Evolutionary conservation across 1,140 invertebrate species (phyloP).

Genomic region (Drosophila watanabei): DNA sequence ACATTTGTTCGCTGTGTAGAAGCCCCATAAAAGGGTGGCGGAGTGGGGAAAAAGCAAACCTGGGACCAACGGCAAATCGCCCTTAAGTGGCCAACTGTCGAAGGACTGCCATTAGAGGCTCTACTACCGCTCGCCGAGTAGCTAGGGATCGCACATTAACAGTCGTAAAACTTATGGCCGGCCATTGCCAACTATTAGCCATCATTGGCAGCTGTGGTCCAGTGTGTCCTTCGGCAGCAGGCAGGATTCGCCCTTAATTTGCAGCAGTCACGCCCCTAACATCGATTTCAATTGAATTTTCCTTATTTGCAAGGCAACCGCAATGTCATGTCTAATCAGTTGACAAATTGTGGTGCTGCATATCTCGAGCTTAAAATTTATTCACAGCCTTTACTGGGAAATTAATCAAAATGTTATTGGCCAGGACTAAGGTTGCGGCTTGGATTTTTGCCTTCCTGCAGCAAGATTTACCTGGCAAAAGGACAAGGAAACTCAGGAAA

Average conservation of each 20-base stretch:
- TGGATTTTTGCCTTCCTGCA: neutral
- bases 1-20: neutral
- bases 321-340: slow-evolving; percentile 11
- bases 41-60: neutral
- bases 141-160: slow-evolving; percentile 43
- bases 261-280: neutral
- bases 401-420: slow-evolving; percentile 15
- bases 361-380: neutral
- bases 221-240: slow-evolving; percentile 2
- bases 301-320: slow-evolving; percentile 3
- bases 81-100: slow-evolving; percentile 34
- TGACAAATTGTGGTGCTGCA: slow-evolving; percentile 4
- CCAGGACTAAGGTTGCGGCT: neutral
- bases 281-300: slow-evolving; percentile 7
- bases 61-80: slow-evolving; percentile 23
- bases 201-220: slow-evolving; percentile 67
- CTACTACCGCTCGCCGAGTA: slow-evolving; percentile 5
- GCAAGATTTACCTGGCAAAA: neutral
- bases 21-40: slow-evolving; percentile 27
- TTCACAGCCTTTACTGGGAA: slow-evolving; percentile 2
- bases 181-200: slow-evolving; percentile 60
- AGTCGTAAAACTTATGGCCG: slow-evolving; percentile 61
- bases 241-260: slow-evolving; percentile 15
- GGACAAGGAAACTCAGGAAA: neutral
- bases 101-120: slow-evolving; percentile 35